Evolutionary conservation across 1,140 invertebrate species (phyloP), one percentile per base, ranked within the genome.

Genomic region (Harpegnathos saltator): DNA sequence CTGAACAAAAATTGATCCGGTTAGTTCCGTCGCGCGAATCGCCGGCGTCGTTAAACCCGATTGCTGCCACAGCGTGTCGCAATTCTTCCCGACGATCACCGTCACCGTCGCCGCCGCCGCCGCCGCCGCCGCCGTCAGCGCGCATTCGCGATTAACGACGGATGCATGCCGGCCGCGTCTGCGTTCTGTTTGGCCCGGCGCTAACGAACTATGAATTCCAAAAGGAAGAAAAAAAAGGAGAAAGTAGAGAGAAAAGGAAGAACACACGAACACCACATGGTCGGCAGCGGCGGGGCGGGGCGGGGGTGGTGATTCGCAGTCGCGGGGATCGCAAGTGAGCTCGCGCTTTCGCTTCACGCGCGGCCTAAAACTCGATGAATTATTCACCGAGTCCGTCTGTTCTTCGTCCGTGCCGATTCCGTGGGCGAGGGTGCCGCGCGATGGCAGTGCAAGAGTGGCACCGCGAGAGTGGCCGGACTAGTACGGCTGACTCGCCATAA

Each of bases 121-220:
- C 38, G 7, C 38, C 38, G 7, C 38, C 38, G 7, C 7, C 38
- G 11, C 38, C 38, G 11, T 44, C 38, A 44, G 38, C 38, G 75
- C 24, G 65, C 65, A 71, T 80, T 71, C 75, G 24, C 75, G 75
- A 71, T 80, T 71, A 80, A 80, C 29, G 12, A 11, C 29, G 22
- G 59, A 63, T 50, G 65, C 78, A 77, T 69, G 85, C 87, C 19
- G 44, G 11, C 26, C 84, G 78, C 85, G 81, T 86, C 77, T 61
- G 56, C 83, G 74, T 87, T 68, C 75, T 82, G 75, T 87, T 85
- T 89, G 83, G 62, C 65, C 73, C 58, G 69, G 44, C 85, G 81
- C 89, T 91, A 91, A 92, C 90, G 90, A 92, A 91, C 89, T 91
- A 92, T 90, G 90, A 91, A 92, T 92, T 90, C 84, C 85, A 61